Evolutionary conservation across 2,797 vertebrate genomes (phyloP).

Genomic region (Peromyscus aztecus): DNA sequence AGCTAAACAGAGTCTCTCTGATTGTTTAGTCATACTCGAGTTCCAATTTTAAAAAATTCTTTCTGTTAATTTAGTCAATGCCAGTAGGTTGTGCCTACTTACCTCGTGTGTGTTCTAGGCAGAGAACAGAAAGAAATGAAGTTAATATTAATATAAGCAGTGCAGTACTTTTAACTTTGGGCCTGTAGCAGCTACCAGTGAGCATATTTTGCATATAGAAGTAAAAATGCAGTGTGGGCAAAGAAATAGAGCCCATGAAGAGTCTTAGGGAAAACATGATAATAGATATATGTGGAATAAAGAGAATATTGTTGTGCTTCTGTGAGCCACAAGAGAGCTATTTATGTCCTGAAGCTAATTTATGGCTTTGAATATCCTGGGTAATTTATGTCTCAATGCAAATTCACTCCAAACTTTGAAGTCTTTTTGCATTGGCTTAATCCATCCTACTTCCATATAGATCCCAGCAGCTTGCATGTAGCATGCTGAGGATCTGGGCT

Average conservation of each 20-base stretch:
- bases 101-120: background rate
- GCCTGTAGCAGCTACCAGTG: constrained; percentile 6
- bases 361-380: constrained; percentile 78
- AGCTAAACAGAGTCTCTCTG: constrained; percentile 55
- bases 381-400: constrained; percentile 83
- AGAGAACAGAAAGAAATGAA: constrained; percentile 18
- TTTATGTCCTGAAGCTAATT: constrained; percentile 78
- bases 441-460: constrained; percentile 40
- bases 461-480: constrained; percentile 56
- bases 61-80: constrained; percentile 30
- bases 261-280: constrained; percentile 72
- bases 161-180: constrained; percentile 61
- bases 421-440: constrained; percentile 77
- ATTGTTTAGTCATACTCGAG: constrained; percentile 9
- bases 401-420: constrained; percentile 81
- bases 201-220: constrained; percentile 65
- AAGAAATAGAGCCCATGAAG: constrained; percentile 29
- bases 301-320: constrained; percentile 74
- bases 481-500: constrained; percentile 42
- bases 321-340: constrained; percentile 70
- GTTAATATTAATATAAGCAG: constrained; percentile 59
- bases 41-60: constrained; percentile 18
- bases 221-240: constrained; percentile 44
- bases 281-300: constrained; percentile 77
- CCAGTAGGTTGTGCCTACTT: background rate